phyloP scores from a whole-genome alignment of 2,888 invertebrate species.

The Augochlorella aurata region DNA sequence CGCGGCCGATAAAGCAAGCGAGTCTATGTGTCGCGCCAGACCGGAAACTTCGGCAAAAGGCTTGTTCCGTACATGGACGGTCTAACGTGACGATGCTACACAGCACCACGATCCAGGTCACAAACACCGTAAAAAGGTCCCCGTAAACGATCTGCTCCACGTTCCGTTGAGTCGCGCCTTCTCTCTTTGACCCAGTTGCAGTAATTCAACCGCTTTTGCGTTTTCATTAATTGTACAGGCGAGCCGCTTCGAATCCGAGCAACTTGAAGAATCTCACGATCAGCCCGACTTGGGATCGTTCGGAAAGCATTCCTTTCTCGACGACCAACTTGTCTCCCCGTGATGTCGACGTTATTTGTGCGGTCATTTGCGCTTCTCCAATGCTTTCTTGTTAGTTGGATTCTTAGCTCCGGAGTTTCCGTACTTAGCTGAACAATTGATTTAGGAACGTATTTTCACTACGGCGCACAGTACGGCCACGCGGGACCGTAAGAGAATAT shows the following conservation, averaged over 20 bases:
- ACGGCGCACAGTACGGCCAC: no score
- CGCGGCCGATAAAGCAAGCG: conserved; percentile 18
- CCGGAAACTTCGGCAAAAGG: conserved; percentile 37
- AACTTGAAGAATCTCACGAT: neutral
- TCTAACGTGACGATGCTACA: neutral
- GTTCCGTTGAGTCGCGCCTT: neutral
- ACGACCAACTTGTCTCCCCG: neutral
- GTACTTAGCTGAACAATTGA: no score
- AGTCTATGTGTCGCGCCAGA: conserved; percentile 20
- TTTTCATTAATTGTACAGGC: neutral
- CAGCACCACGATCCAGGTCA: neutral
- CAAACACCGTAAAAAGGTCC: conserved; percentile 8
- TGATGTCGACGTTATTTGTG: no score
- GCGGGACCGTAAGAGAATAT: no score
- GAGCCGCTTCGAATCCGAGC: neutral
- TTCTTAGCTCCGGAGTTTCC: no score
- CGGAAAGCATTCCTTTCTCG: neutral
- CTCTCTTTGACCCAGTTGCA: conserved; percentile 4
- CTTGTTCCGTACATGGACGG: neutral
- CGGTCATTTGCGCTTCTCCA: no score
- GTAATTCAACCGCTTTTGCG: neutral
- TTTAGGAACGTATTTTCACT: no score
- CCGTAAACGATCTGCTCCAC: neutral
- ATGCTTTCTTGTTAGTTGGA: no score
- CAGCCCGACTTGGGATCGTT: neutral